These are phyloP conservation scores for Cheirogaleus medius DNA, from an alignment of 2,113 vertebrate species.

Conservation along the genomic window DNA sequence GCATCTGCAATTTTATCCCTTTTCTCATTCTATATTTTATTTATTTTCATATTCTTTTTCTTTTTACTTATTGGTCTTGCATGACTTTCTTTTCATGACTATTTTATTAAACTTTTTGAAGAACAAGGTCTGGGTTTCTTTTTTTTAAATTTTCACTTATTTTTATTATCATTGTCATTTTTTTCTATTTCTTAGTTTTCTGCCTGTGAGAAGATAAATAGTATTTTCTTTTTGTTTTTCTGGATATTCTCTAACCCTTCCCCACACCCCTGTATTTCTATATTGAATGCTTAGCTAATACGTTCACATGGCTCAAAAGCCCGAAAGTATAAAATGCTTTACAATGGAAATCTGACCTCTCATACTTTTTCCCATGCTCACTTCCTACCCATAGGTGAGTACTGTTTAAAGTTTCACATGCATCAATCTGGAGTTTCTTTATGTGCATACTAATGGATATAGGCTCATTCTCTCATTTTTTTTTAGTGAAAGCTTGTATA, in stretches of 20 bases:
- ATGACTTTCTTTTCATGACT: not conserved
- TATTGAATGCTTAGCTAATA: not conserved
- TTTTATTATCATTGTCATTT: not conserved
- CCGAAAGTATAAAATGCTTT: not conserved
- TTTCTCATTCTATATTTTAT: conserved; percentile 23
- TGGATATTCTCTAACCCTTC: not conserved
- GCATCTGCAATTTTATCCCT: not conserved
- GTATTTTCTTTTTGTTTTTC: not conserved
- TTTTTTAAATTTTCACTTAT: not conserved
- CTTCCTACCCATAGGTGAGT: not conserved
- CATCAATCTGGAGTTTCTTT: not conserved
- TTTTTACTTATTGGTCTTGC: not conserved
- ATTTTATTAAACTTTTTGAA: not conserved
- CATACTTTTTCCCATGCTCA: not conserved
- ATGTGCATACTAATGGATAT: not conserved
- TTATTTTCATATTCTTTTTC: not conserved
- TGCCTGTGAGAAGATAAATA: not conserved
- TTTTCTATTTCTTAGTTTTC: not conserved
- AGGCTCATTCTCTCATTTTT: not conserved
- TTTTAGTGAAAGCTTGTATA: not conserved
- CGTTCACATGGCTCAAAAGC: not conserved
- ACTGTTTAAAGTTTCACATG: not conserved
- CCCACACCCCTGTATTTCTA: not conserved
- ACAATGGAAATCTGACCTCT: not conserved
- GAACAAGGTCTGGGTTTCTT: not conserved